phyloP scores from a whole-genome alignment of 2,888 invertebrate genomes.

The Melipona beecheii region DNA sequence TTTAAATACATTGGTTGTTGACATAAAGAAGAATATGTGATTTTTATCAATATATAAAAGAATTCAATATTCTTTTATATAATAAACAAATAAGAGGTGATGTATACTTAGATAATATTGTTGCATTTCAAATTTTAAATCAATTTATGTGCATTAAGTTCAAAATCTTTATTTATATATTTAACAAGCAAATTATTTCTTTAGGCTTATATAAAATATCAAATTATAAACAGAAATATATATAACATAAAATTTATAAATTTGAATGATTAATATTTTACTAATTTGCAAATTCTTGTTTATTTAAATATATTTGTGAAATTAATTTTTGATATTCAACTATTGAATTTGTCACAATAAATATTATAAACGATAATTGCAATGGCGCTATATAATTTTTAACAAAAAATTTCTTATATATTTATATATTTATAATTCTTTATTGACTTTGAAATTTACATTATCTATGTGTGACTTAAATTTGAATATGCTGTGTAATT shows the following conservation, averaged over 20 bases:
- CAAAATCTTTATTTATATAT: slow-evolving; percentile 36
- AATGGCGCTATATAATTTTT: slow-evolving; percentile 51
- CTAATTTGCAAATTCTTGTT: slow-evolving; percentile 34
- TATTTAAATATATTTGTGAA: slow-evolving; percentile 37
- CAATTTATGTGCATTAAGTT: slow-evolving; percentile 19
- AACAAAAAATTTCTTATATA: slow-evolving; percentile 22
- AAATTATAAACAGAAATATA: slow-evolving; percentile 12
- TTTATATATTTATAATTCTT: slow-evolving; percentile 14
- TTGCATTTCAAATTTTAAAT: slow-evolving; percentile 33
- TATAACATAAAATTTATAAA: slow-evolving; percentile 35
- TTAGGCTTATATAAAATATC: slow-evolving; percentile 5
- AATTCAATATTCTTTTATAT: background rate
- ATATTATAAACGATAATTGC: slow-evolving; percentile 40
- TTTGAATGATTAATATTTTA: slow-evolving; percentile 22
- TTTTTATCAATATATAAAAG: slow-evolving; percentile 27
- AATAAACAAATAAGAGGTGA: background rate
- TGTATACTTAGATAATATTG: slow-evolving; percentile 9
- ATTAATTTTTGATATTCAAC: slow-evolving; percentile 39
- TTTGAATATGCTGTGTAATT: slow-evolving; percentile 1
- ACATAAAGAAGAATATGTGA: slow-evolving; percentile 4
- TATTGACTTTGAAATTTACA: slow-evolving; percentile 11
- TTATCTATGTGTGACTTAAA: slow-evolving; percentile 12
- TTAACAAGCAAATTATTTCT: background rate
- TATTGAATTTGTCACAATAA: slow-evolving; percentile 56
- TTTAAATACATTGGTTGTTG: slow-evolving; percentile 32